These are phyloP conservation scores for Dynastes maya DNA, from an alignment of 2,888 invertebrate species.

Conservation along the genomic window DNA sequence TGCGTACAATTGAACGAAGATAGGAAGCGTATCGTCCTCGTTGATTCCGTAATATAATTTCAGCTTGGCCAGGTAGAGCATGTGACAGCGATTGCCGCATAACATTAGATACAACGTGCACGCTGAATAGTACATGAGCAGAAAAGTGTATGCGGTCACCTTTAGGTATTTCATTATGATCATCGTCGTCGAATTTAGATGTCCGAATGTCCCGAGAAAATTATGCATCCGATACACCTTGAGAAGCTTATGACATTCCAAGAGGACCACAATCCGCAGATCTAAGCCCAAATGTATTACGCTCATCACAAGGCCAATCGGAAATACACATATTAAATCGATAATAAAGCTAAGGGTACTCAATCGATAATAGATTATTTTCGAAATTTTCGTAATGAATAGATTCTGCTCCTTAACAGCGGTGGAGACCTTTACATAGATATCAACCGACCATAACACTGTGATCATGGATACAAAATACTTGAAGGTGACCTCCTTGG, in stretches of 20 bases:
- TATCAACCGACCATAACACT: conserved; percentile 55
- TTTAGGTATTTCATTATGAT: conserved; percentile 36
- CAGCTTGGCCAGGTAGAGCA: background rate
- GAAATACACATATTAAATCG: conserved; percentile 53
- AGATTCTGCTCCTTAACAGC: conserved; percentile 56
- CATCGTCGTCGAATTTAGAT: conserved; percentile 25
- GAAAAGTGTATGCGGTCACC: conserved; percentile 11
- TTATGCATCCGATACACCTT: conserved; percentile 38
- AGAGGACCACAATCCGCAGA: conserved; percentile 11
- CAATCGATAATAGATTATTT: conserved; percentile 49
- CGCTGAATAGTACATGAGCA: conserved; percentile 45
- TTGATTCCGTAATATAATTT: conserved; percentile 5
- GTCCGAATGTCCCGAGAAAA: conserved; percentile 12
- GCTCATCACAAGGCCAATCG: conserved; percentile 28
- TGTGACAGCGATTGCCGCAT: conserved; percentile 18
- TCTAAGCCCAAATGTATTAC: conserved; percentile 6
- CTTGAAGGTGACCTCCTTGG: too few relatives aligned
- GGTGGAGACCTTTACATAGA: conserved; percentile 57
- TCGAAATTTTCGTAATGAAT: conserved; percentile 51
- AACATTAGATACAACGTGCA: conserved; percentile 30
- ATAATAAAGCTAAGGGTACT: conserved; percentile 52
- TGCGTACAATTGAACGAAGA: conserved; percentile 43
- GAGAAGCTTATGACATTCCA: conserved; percentile 44
- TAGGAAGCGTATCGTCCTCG: background rate
- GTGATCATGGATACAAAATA: conserved; percentile 37